phyloP scores from a whole-genome alignment of 2,888 invertebrate species.

The Clunio marinus region DNA sequence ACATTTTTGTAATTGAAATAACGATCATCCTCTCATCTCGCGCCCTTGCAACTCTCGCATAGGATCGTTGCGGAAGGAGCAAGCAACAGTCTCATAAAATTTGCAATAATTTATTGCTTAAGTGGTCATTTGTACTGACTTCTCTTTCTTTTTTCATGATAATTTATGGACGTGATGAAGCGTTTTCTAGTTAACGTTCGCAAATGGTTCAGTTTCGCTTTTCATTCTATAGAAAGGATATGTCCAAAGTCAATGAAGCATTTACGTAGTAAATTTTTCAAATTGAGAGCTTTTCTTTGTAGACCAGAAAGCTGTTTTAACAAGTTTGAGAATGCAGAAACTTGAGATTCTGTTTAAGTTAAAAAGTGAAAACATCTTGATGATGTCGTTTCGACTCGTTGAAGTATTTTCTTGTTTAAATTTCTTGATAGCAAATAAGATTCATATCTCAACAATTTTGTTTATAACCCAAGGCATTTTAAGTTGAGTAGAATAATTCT shows the following conservation, averaged over 20 bases:
- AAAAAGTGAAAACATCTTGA: too few species aligned
- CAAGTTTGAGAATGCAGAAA: not conserved
- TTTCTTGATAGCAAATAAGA: too few species aligned
- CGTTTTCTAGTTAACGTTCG: conserved; percentile 33
- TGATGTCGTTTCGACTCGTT: too few species aligned
- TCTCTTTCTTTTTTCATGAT: conserved; percentile 2
- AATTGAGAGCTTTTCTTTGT: not conserved
- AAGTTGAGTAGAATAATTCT: too few species aligned
- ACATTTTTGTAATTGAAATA: conserved; percentile 29
- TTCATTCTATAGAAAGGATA: not conserved
- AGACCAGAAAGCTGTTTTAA: not conserved
- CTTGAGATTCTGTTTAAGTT: too few species aligned
- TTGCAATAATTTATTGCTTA: conserved; percentile 31
- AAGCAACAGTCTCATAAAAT: conserved; percentile 27
- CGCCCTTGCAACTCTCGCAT: not conserved
- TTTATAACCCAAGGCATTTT: too few species aligned
- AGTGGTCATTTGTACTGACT: conserved; percentile 31
- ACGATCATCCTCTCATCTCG: conserved; percentile 28
- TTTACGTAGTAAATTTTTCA: conserved; percentile 19
- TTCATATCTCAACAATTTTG: too few species aligned
- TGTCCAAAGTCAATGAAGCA: conserved; percentile 21
- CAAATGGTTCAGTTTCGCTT: not conserved
- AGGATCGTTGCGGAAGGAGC: conserved; percentile 6
- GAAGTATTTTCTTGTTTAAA: too few species aligned
- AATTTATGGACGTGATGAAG: conserved; percentile 36